Percentiles rank a stretch among this genome's conserved stretches.
Conservation (phyloP, 2,888 invertebrate genomes). For the Leptinotarsa juncta region DNA sequence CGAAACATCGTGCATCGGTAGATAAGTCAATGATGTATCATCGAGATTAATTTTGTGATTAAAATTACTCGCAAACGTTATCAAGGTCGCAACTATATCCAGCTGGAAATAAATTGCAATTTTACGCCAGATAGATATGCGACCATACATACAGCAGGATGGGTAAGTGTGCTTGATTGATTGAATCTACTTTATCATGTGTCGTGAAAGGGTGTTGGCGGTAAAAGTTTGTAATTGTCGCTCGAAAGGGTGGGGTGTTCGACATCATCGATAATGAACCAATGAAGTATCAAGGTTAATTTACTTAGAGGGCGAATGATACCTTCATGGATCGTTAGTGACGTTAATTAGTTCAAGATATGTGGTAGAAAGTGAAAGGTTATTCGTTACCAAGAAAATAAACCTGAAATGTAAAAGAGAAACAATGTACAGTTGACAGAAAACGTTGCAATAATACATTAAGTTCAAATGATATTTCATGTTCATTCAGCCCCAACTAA, state of each 20-base stretch:
- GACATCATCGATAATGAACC: slow-evolving; percentile 3
- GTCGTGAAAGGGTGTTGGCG: slow-evolving; percentile 11
- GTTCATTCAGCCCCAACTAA: no score
- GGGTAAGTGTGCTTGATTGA: neutral
- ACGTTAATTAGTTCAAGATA: neutral
- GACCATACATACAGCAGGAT: slow-evolving; percentile 24
- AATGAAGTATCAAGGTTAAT: slow-evolving; percentile 3
- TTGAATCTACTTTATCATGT: neutral
- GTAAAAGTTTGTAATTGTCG: slow-evolving; percentile 8
- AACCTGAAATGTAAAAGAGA: no score
- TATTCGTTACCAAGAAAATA: neutral
- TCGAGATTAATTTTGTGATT: slow-evolving; percentile 30
- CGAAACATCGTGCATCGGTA: neutral
- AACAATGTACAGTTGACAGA: no score
- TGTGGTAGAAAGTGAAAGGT: neutral
- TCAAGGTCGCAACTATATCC: slow-evolving; percentile 34
- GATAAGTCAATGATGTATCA: slow-evolving; percentile 32
- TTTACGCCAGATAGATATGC: slow-evolving; percentile 35
- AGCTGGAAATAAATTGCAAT: slow-evolving; percentile 32
- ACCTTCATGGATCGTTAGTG: neutral
- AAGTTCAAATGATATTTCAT: no score
- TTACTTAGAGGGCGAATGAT: neutral
- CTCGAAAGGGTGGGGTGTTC: neutral
- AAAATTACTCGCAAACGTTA: slow-evolving; percentile 32
- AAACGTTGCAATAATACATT: no score